phyloP scores from a whole-genome alignment of 2,888 invertebrate genomes.

The Eretmocerus hayati region DNA sequence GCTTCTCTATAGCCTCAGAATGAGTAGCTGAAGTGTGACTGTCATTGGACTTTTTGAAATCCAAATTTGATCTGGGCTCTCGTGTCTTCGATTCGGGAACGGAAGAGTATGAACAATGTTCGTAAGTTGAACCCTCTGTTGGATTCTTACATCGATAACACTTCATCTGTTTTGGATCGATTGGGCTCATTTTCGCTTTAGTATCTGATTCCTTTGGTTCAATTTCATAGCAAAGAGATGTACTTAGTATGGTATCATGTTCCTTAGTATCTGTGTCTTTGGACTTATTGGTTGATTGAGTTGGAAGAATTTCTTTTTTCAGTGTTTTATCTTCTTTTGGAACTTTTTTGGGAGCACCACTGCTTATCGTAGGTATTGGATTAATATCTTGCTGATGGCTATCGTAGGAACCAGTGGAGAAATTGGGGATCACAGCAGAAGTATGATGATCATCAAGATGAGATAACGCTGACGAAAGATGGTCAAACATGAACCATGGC shows the following conservation, averaged over 20 bases:
- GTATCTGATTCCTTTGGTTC: slow-evolving; percentile 16
- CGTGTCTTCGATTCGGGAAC: slow-evolving; percentile 30
- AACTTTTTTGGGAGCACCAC: slow-evolving; percentile 24
- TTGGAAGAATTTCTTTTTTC: slow-evolving; percentile 29
- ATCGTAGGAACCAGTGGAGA: too few relatives aligned
- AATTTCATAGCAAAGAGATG: slow-evolving; percentile 31
- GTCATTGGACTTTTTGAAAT: background rate
- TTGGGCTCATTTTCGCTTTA: background rate
- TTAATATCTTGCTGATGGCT: slow-evolving; percentile 10
- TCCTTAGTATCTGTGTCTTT: slow-evolving; percentile 26
- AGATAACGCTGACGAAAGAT: slow-evolving; percentile 9
- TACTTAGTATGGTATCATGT: slow-evolving; percentile 20
- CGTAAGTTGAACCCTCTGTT: slow-evolving; percentile 48
- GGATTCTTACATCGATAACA: slow-evolving; percentile 53
- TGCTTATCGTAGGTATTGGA: slow-evolving; percentile 5
- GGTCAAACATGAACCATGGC: slow-evolving; percentile 14
- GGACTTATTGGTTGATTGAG: slow-evolving; percentile 11
- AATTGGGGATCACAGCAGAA: too few relatives aligned
- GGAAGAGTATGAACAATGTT: slow-evolving; percentile 52
- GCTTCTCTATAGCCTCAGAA: background rate
- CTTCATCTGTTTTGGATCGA: slow-evolving; percentile 32
- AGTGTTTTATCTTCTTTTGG: slow-evolving; percentile 30
- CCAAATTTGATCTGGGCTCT: slow-evolving; percentile 6
- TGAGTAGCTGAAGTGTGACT: background rate
- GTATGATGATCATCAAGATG: background rate